Conservation (phyloP, 37 sponge, comb jelly and placozoan genomes). For the Mnemiopsis leidyi region DNA sequence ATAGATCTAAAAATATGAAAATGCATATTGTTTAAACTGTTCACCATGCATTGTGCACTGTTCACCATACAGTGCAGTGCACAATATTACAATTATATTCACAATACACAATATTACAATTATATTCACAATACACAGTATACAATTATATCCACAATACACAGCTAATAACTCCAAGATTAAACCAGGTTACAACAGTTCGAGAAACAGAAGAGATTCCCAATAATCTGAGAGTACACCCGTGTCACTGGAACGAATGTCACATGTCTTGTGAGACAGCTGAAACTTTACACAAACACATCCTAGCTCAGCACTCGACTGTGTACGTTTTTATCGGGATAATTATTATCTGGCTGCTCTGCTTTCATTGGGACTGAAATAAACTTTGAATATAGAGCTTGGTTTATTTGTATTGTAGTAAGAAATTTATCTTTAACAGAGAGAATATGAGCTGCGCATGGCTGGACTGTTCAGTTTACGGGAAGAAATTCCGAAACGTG, state of each 20-base stretch:
- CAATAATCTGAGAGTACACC: slow-evolving; percentile 4
- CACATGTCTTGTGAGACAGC: background rate
- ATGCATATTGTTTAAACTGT: too few relatives aligned
- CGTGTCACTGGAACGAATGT: slow-evolving; percentile 38
- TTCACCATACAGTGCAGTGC: too few relatives aligned
- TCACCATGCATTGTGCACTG: too few relatives aligned
- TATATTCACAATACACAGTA: too few relatives aligned
- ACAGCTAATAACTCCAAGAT: background rate
- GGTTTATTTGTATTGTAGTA: background rate
- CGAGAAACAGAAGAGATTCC: background rate
- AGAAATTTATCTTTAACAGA: background rate
- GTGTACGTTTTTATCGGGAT: too few relatives aligned
- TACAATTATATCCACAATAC: too few relatives aligned
- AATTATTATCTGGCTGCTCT: background rate
- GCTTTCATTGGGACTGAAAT: background rate
- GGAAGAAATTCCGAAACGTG: background rate
- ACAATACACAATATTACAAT: too few relatives aligned
- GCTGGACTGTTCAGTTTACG: background rate
- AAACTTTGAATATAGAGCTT: background rate
- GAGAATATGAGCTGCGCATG: background rate
- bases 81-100: too few relatives aligned
- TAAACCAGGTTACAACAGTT: slow-evolving; percentile 19
- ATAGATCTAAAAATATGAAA: too few relatives aligned
- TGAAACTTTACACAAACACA: slow-evolving; percentile 15
- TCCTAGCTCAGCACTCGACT: background rate